Percentiles rank a stretch among this genome's conserved stretches.
Evolutionary conservation across 2,797 vertebrate genomes (phyloP).

Genomic region (Cirrhinus mrigala): DNA sequence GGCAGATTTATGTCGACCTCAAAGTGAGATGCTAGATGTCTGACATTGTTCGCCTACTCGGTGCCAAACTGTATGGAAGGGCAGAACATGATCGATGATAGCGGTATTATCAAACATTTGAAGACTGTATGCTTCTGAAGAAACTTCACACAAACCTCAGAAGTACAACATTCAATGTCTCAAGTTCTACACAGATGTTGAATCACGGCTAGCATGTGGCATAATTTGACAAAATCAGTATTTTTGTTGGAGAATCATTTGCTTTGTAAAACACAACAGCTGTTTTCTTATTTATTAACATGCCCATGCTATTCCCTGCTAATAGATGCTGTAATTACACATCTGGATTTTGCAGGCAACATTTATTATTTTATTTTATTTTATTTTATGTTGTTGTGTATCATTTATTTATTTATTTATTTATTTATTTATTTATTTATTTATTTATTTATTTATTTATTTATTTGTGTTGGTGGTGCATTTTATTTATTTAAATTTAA

Average conservation of each 20-base stretch:
- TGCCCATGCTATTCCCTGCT: too few species aligned
- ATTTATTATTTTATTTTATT: neutral
- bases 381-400: neutral
- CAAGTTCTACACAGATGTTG: neutral
- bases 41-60: slow-evolving; percentile 1
- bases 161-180: neutral
- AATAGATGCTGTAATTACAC: neutral
- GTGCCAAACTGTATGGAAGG: slow-evolving; percentile 23
- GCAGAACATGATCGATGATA: slow-evolving; percentile 17
- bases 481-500: too few species aligned
- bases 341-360: neutral
- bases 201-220: neutral
- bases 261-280: neutral
- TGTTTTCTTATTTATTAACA: neutral
- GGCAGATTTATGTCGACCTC: slow-evolving; percentile 33
- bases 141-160: neutral
- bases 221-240: neutral
- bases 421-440: neutral
- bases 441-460: neutral
- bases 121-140: slow-evolving; percentile 8
- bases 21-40: slow-evolving; percentile 34
- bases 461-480: too few species aligned
- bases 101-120: slow-evolving; percentile 18
- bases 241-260: neutral
- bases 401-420: neutral